phyloP scores from a whole-genome alignment of 2,888 invertebrate genomes.

The Deroplatys truncata region DNA sequence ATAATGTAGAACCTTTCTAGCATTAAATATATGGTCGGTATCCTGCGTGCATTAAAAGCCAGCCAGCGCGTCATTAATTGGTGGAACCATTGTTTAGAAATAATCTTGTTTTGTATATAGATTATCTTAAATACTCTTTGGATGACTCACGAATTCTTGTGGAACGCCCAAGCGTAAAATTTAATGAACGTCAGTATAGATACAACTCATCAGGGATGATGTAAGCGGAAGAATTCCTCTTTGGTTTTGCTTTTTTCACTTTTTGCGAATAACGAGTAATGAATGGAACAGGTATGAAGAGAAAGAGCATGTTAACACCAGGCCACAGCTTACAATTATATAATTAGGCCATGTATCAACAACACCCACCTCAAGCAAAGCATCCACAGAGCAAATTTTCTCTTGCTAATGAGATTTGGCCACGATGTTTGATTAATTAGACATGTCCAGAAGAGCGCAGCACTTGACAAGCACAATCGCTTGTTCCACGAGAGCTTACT shows the following conservation, averaged over 20 bases:
- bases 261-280: not conserved
- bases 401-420: not conserved
- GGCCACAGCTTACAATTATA: not conserved
- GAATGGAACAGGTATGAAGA: not conserved
- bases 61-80: too few relatives aligned
- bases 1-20: too few relatives aligned
- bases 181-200: not conserved
- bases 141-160: not conserved
- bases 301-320: not conserved
- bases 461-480: not conserved
- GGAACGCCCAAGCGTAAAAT: not conserved
- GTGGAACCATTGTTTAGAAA: not conserved
- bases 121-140: not conserved
- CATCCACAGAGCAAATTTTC: not conserved
- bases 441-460: not conserved
- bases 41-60: not conserved
- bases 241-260: not conserved
- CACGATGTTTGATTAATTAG: constrained; percentile 2
- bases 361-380: not conserved
- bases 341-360: not conserved
- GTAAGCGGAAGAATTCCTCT: not conserved
- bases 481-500: not conserved
- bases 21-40: not conserved
- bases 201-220: not conserved
- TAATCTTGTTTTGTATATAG: not conserved